Conservation (phyloP, 2,888 invertebrate species). For the Drosophila lacicola region DNA sequence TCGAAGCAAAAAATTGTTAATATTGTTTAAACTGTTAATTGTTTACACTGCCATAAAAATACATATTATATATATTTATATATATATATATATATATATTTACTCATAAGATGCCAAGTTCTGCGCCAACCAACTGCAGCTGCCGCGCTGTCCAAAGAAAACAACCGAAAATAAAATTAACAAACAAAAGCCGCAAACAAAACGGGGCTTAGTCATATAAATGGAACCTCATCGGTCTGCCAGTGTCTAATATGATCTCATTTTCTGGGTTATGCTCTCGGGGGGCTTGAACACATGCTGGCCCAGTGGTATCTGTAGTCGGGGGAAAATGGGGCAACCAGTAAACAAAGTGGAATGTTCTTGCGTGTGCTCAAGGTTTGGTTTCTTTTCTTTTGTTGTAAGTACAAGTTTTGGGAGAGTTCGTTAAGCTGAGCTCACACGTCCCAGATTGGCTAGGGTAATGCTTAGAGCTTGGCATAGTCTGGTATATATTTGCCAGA, state of each 20-base stretch:
- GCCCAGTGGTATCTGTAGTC: slow-evolving; percentile 55
- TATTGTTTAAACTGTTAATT: slow-evolving; percentile 55
- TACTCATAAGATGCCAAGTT: slow-evolving; percentile 77
- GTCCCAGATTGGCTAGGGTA: slow-evolving; percentile 21
- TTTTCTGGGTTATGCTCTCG: slow-evolving; percentile 10
- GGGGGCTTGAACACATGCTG: slow-evolving; percentile 68
- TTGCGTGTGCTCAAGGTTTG: slow-evolving; percentile 31
- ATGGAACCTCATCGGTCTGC: slow-evolving; percentile 14
- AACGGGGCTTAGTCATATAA: slow-evolving; percentile 41
- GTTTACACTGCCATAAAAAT: slow-evolving; percentile 73
- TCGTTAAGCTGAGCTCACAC: slow-evolving; percentile 38
- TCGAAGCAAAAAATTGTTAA: slow-evolving; percentile 78
- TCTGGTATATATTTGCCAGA: not conserved
- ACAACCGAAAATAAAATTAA: slow-evolving; percentile 37
- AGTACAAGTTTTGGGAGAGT: slow-evolving; percentile 51
- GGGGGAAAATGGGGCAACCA: slow-evolving; percentile 21
- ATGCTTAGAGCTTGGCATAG: slow-evolving; percentile 5
- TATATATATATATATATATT: slow-evolving; percentile 58
- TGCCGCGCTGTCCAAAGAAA: slow-evolving; percentile 35
- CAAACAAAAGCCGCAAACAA: slow-evolving; percentile 56
- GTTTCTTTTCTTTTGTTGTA: slow-evolving; percentile 22
- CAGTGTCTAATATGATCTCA: not conserved
- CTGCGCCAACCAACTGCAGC: slow-evolving; percentile 61
- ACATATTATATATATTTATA: slow-evolving; percentile 62
- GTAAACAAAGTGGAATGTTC: slow-evolving; percentile 59